phyloP scores from a whole-genome alignment of 35 echinoderm and acorn worm species.

The Antedon bifida region DNA sequence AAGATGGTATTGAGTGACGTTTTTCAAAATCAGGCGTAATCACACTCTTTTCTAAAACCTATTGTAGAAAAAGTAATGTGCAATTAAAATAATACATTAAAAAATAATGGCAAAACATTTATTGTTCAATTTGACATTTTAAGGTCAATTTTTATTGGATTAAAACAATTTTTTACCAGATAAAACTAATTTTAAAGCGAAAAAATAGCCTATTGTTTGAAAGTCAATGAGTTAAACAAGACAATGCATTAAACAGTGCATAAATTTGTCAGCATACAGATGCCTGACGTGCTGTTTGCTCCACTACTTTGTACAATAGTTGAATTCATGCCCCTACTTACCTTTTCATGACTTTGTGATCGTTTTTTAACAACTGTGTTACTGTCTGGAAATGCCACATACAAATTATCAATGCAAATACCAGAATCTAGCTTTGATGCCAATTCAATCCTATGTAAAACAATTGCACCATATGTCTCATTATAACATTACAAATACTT shows the following conservation, averaged over 20 bases:
- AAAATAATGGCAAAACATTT: too few relatives aligned
- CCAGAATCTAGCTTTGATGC: background rate
- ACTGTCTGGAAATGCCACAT: background rate
- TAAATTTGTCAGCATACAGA: background rate
- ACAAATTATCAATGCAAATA: background rate
- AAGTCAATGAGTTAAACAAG: too few relatives aligned
- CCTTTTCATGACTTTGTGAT: background rate
- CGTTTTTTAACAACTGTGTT: background rate
- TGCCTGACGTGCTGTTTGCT: background rate
- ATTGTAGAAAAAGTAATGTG: background rate
- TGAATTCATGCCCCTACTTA: background rate
- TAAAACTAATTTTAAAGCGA: too few relatives aligned
- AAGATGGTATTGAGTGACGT: conserved; percentile 24
- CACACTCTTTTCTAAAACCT: conserved; percentile 67
- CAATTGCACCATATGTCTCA: background rate
- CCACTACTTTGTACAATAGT: background rate
- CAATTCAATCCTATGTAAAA: background rate
- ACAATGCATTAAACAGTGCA: too few relatives aligned
- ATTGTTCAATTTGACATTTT: too few relatives aligned
- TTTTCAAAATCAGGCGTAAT: conserved; percentile 63
- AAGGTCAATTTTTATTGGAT: too few relatives aligned
- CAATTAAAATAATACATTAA: background rate
- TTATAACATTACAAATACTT: background rate
- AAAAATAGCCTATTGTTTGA: too few relatives aligned
- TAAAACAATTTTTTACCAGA: too few relatives aligned